phyloP scores from a whole-genome alignment of 2,797 vertebrate species.

The Fringilla coelebs region DNA sequence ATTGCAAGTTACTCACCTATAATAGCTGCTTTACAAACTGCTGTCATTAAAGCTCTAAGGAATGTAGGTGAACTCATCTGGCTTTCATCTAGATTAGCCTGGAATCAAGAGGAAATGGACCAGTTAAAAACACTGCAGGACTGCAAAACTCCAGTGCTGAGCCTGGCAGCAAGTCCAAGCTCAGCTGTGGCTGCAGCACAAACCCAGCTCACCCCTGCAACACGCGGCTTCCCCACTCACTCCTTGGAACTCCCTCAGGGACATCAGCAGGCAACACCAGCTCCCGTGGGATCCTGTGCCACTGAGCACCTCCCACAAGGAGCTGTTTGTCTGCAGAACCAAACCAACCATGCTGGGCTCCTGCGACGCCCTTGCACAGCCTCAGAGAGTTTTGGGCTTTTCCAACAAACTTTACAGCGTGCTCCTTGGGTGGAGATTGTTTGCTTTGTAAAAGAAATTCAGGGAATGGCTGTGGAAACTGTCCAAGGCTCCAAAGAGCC shows the following conservation, averaged over 20 bases:
- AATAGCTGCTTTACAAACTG: conserved; percentile 97
- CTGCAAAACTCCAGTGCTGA: neutral
- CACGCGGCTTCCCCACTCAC: neutral
- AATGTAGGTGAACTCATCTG: conserved; percentile 96
- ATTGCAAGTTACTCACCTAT: conserved; percentile 82
- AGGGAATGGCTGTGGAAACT: neutral
- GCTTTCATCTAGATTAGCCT: conserved; percentile 94
- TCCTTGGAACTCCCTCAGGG: neutral
- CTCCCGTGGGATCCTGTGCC: rapidly evolving
- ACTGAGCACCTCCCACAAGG: neutral
- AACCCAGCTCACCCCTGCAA: neutral
- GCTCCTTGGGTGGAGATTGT: neutral
- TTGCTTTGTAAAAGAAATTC: neutral
- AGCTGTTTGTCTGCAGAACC: neutral
- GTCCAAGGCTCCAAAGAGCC: neutral
- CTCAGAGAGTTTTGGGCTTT: neutral
- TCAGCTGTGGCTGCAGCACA: neutral
- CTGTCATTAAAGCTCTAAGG: conserved; percentile 98
- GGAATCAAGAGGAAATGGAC: conserved; percentile 44
- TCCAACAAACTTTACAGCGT: neutral
- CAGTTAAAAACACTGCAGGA: neutral
- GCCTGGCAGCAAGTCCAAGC: neutral
- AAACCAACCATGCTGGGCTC: neutral
- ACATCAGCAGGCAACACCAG: neutral
- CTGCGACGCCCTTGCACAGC: rapidly evolving